A percentile compares a stretch with the other conserved stretches of the same genome.
These are phyloP conservation scores for Vidua chalybeata DNA, from an alignment of 2,113 vertebrate species.

Conservation along the genomic window DNA sequence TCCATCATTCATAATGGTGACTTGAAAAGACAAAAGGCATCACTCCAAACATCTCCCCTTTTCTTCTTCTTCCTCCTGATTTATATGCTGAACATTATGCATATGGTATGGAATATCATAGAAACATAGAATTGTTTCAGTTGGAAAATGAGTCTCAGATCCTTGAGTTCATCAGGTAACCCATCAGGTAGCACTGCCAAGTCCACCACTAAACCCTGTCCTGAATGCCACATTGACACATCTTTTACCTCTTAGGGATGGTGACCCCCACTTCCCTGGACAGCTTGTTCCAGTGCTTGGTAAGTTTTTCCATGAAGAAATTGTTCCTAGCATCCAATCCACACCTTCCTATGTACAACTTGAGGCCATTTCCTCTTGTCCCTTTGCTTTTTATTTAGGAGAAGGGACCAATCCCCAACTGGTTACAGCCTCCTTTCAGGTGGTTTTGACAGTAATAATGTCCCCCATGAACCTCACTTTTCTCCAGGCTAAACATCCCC, in stretches of 20 bases:
- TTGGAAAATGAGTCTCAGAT: not conserved
- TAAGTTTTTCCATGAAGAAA: not conserved
- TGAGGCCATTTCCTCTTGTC: not conserved
- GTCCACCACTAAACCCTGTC: not conserved
- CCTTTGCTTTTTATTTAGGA: not conserved
- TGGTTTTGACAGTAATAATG: not conserved
- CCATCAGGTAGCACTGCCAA: not conserved
- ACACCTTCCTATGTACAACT: too few relatives aligned
- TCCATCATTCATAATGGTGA: not conserved
- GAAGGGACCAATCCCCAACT: fast-evolving
- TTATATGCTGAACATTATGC: not conserved
- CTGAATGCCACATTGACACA: fast-evolving
- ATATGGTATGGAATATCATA: not conserved
- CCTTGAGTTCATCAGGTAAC: not conserved
- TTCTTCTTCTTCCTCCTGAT: not conserved
- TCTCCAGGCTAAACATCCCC: not conserved
- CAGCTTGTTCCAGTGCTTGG: not conserved
- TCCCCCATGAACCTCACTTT: not conserved
- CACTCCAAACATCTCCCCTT: not conserved
- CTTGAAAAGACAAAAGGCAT: fast-evolving
- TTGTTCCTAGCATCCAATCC: not conserved
- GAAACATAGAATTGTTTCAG: not conserved
- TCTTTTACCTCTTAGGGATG: not conserved
- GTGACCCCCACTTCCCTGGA: not conserved
- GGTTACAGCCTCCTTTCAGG: not conserved